phyloP scores from a whole-genome alignment of 2,888 invertebrate species.

The Lasioglossum leucozonium region DNA sequence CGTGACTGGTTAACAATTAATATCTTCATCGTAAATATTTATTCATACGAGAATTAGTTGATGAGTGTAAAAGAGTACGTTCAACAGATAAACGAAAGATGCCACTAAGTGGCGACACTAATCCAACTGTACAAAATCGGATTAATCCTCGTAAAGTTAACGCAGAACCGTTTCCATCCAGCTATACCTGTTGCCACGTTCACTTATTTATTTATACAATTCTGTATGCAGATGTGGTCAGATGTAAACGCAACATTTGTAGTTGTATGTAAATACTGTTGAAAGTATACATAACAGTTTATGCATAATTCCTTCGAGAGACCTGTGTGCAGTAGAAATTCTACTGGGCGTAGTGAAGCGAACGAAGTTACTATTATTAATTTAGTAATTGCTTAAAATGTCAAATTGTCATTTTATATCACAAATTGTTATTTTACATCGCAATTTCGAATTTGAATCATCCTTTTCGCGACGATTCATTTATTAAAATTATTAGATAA shows the following conservation, averaged over 20 bases:
- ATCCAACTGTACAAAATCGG: not conserved
- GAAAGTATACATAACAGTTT: not conserved
- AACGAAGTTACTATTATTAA: not conserved
- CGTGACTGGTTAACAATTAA: not conserved
- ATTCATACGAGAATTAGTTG: not conserved
- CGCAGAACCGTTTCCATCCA: not conserved
- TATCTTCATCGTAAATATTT: not conserved
- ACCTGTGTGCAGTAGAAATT: not conserved
- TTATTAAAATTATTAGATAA: not conserved
- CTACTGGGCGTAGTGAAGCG: not conserved
- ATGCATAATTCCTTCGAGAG: not conserved
- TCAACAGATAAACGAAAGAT: not conserved
- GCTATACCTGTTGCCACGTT: conserved; percentile 6
- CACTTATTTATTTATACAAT: conserved; percentile 2
- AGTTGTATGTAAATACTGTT: not conserved
- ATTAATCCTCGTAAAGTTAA: not conserved
- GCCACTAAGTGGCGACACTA: not conserved
- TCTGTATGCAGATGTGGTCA: not conserved
- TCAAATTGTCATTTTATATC: not conserved
- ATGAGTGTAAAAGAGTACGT: not conserved
- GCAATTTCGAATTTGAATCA: too few relatives aligned
- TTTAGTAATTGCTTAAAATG: not conserved
- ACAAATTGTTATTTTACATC: not conserved
- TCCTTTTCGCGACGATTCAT: not conserved
- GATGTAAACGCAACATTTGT: not conserved